Base-by-base conservation (phyloP, 2,797 vertebrate species). In the Aulostomus chinensis region DNA sequence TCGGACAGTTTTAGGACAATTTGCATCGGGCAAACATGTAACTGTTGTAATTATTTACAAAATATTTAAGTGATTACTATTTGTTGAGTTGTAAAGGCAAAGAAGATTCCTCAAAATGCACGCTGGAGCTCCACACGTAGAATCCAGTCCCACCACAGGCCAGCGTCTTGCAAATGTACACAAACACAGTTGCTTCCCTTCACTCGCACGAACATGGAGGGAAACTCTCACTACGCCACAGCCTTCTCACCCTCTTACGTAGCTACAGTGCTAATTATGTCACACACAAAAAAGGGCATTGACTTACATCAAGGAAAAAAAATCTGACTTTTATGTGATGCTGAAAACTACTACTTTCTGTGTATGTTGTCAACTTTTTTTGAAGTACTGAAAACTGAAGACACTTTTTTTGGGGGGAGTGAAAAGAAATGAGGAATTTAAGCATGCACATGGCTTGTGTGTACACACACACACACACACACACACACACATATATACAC, bases 361-460 rank as follows among this genome's bases (percentile, higher is more conserved):
- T 71, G 57, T 67, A 45, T 74, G 57, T 75, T n/a, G 42, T 68
- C 52, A 34, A 59, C 22, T 69, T 83, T 74, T 73, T 73, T 70
- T 66, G 58, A 81, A 86, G 80, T 86, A 85, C 68, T 84, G 76
- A 85, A 86, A 79, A 87, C 84, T 85, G 80, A 82, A 79, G 83
- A 45, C 83, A 87, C 88, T 85, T 88, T 88, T 63, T 54, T 42
- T 36, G 38, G 10, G 30, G 26, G 36, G 43, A 32, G 48, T 57
- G 38, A 53, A 56, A 65, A 39, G 37, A 59, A 61, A 35, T 50
- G 73, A 74, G 60, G 46, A 71, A 54, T 34, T 49, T 9, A 70
- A 80, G 76, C 84, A 82, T 84, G 82, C 81, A 82, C 78, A 73
- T 63, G 57, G 63, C 71, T 64, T 64, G 67, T 85, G 83, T 85